Evolutionary conservation across 30 jellyfish, hydroid and myxozoan species (phyloP).

Genomic region (Mastigias papua): DNA sequence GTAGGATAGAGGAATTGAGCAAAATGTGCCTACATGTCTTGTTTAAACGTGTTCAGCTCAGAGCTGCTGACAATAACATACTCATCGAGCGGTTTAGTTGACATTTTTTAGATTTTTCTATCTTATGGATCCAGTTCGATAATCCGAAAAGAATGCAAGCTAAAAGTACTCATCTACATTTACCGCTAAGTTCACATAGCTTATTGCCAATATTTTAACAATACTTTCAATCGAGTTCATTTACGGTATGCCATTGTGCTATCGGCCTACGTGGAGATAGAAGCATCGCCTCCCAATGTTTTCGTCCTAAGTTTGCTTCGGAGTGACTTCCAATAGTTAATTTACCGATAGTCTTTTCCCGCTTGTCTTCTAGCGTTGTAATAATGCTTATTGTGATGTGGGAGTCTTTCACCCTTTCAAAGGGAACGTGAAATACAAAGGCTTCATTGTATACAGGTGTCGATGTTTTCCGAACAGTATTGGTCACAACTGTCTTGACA

Average conservation of each 20-base stretch:
- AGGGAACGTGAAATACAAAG: slow-evolving; percentile 87
- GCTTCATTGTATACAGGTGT: slow-evolving; percentile 95
- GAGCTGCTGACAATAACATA: too few relatives aligned
- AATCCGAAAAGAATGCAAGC: too few relatives aligned
- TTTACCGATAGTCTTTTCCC: slow-evolving; percentile 61
- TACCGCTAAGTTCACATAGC: too few relatives aligned
- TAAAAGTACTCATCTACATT: too few relatives aligned
- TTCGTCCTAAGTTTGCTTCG: slow-evolving; percentile 86
- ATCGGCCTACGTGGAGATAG: slow-evolving; percentile 87
- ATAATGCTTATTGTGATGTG: slow-evolving; percentile 62
- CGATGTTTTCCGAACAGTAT: slow-evolving; percentile 57
- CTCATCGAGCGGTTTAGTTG: too few relatives aligned
- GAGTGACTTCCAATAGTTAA: slow-evolving; percentile 82
- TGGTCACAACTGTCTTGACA: slow-evolving; percentile 80
- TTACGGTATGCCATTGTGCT: slow-evolving; percentile 90
- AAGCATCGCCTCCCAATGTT: slow-evolving; percentile 96
- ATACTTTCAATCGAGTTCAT: background rate
- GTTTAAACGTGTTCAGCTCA: too few relatives aligned
- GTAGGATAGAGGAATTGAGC: too few relatives aligned
- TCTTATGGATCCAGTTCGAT: too few relatives aligned
- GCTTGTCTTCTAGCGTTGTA: slow-evolving; percentile 27
- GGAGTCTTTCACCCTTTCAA: slow-evolving; percentile 78
- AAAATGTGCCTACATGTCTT: too few relatives aligned
- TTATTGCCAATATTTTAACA: background rate
- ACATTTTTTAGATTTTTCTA: too few relatives aligned